phyloP scores from a whole-genome alignment of 1,140 invertebrate genomes.

The Diploscapter pachys region DNA sequence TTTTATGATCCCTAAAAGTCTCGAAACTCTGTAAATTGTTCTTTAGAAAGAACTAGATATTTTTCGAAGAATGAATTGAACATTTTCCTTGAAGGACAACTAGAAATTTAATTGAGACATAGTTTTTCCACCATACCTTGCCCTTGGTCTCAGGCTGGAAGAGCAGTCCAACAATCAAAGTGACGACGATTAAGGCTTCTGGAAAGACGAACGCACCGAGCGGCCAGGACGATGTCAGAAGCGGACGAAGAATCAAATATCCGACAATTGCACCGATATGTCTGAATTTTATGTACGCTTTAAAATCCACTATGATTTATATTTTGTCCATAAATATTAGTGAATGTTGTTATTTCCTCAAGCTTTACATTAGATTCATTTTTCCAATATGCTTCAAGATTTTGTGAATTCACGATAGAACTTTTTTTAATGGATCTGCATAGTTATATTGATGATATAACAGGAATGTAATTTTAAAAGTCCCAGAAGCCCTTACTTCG shows the following conservation, averaged over 20 bases:
- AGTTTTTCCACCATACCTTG: slow-evolving; percentile 18
- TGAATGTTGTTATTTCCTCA: neutral
- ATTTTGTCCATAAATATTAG: neutral
- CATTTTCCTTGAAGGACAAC: no score
- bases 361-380: neutral
- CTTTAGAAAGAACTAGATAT: no score
- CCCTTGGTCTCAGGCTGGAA: slow-evolving; percentile 57
- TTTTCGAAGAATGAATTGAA: no score
- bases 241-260: slow-evolving; percentile 44
- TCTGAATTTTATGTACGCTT: slow-evolving; percentile 27
- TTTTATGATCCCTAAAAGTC: no score
- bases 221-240: slow-evolving; percentile 41
- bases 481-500: slow-evolving; percentile 34
- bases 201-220: slow-evolving; percentile 48
- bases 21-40: no score
- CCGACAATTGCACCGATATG: slow-evolving; percentile 50
- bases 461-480: no score
- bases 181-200: slow-evolving; percentile 45
- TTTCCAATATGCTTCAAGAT: no score
- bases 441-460: no score
- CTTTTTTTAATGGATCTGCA: no score
- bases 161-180: slow-evolving; percentile 46
- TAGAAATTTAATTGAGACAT: no score
- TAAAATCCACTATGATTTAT: neutral
- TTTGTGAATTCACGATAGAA: no score